Conservation (phyloP, 2,113 vertebrate genomes). For the Isichthys henryi region DNA sequence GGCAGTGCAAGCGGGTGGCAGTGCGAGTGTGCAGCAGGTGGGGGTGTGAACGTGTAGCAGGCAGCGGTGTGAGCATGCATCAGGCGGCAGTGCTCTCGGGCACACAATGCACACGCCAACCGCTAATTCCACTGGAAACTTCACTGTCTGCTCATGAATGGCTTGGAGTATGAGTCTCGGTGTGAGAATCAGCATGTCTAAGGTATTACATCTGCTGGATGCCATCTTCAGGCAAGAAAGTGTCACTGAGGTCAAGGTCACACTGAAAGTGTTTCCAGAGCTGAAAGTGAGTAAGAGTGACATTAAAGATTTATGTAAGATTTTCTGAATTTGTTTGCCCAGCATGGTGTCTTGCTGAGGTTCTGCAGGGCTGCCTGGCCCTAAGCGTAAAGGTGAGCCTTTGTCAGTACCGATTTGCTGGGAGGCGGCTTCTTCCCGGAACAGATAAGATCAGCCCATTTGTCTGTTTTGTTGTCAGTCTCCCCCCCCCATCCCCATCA, state of each 20-base stretch:
- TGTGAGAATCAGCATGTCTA: background rate
- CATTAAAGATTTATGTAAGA: too few relatives aligned
- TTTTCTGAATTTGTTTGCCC: background rate
- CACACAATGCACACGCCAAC: background rate
- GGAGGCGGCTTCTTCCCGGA: background rate
- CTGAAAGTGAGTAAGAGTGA: background rate
- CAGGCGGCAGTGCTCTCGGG: background rate
- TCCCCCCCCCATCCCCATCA: background rate
- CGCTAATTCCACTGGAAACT: background rate
- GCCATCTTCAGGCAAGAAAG: background rate
- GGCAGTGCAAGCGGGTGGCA: background rate
- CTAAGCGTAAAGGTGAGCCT: background rate
- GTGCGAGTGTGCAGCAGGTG: too few relatives aligned
- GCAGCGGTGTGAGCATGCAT: too few relatives aligned
- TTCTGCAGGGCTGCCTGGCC: background rate
- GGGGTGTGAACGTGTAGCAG: too few relatives aligned
- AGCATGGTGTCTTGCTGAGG: background rate
- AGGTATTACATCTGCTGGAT: background rate
- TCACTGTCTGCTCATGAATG: background rate
- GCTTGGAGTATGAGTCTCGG: background rate
- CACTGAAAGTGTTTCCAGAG: too few relatives aligned
- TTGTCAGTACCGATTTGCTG: background rate
- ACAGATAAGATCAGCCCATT: background rate
- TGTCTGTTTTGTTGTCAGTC: background rate
- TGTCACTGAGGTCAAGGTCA: background rate